Percentiles rank a stretch among this genome's conserved stretches.
phyloP scores from a whole-genome alignment of 2,888 invertebrate species.

The Drosophila colorata region DNA sequence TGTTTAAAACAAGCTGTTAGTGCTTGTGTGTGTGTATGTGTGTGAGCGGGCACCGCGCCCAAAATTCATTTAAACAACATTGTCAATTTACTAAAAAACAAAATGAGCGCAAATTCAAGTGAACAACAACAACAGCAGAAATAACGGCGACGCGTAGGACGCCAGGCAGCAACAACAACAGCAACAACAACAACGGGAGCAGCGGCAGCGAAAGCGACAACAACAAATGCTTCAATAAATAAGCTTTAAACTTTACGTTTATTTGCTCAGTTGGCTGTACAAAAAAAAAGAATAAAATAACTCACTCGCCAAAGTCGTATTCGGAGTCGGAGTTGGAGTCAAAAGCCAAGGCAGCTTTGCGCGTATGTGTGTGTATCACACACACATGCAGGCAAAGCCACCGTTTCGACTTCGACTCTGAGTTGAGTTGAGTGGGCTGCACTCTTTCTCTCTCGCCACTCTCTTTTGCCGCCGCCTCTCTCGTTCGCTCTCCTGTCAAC shows the following conservation, averaged over 20 bases:
- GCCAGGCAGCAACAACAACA: conserved; percentile 28
- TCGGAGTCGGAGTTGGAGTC: conserved; percentile 21
- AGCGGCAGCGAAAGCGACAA: conserved; percentile 18
- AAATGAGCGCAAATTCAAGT: conserved; percentile 52
- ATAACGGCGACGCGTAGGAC: conserved; percentile 28
- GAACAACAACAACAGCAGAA: conserved; percentile 31
- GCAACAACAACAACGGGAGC: conserved; percentile 4
- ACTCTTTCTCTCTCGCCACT: conserved; percentile 6
- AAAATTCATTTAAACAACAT: conserved; percentile 59
- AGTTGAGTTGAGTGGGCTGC: conserved; percentile 37
- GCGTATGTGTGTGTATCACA: conserved; percentile 14
- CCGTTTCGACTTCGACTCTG: conserved; percentile 28
- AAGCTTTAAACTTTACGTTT: conserved; percentile 31
- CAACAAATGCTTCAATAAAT: conserved; percentile 24
- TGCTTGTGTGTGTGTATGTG: conserved; percentile 18
- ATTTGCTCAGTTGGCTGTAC: conserved; percentile 51
- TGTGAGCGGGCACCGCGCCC: conserved; percentile 59
- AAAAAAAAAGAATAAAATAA: conserved; percentile 17
- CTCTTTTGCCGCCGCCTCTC: conserved; percentile 12
- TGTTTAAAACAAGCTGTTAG: conserved; percentile 26
- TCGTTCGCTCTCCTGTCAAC: conserved; percentile 5
- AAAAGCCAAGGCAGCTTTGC: conserved; percentile 43
- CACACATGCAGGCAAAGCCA: conserved; percentile 30
- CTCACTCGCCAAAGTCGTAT: conserved; percentile 7
- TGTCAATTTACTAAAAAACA: conserved; percentile 50